Evolutionary conservation across 2,888 invertebrate species (phyloP), one percentile per base, ranked within the genome.

Genomic region (Embidobia sp.): DNA sequence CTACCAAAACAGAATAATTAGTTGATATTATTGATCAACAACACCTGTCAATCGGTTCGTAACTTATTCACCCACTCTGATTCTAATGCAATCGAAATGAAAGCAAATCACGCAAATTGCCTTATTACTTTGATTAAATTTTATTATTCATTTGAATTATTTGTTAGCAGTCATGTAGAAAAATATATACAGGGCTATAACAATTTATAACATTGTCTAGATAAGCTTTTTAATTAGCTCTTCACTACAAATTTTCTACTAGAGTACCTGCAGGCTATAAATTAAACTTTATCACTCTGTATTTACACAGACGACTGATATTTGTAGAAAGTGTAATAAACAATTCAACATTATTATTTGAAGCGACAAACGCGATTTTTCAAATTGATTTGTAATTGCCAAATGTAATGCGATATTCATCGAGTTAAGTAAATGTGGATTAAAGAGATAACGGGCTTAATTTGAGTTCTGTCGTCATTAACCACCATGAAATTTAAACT

Each of bases 401-500:
- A 48, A 57, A 11, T 31, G 51, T 37, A 66, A 64, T 40, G 57
- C 57, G 73, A 73, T 73, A 66, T 66, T 59, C 57, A 49, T 66
- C 44, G 66, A 46, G 64, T 66, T 64, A 73, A 72, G 55, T 72
- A 63, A 73, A 73, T 51, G 57, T 66, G 73, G 44, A 73, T 73
- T 73, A 66, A 66, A 66, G 66, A 73, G 73, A 73, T 73, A 64
- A 51, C 44, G 27, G 35, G 64, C 29, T 73, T 73, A 73, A 73
- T 73, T 64, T 59, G 73, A 64, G 57, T 44, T 59, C 66, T 73
- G 73, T 73, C 73, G 73, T 73, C 73, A 73, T 73, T 73, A 73
- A 73, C 73, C 57, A 74, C 64, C 51, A 66, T 74, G 74, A 74
- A 66, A 74, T 74, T 74, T 64, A 74, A 74, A 64, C 73, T 73